Evolutionary conservation across 2,888 invertebrate genomes (phyloP).

Genomic region (Acleris cristana): DNA sequence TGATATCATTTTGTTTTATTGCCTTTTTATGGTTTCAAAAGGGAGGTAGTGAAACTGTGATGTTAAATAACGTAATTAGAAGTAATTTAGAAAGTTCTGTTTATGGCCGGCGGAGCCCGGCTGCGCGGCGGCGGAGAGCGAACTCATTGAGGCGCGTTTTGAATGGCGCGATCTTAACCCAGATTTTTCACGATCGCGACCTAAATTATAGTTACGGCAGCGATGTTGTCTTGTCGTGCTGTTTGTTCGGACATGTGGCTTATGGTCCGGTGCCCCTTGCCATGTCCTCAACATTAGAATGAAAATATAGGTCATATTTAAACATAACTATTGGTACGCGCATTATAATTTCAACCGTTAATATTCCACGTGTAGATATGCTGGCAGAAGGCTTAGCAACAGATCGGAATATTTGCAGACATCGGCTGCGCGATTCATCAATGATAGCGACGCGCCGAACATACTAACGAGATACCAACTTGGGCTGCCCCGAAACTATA

Average conservation of each 20-base stretch:
- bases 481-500: constrained; percentile 20
- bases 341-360: not conserved
- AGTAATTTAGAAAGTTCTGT: constrained; percentile 28
- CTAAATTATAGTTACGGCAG: constrained; percentile 38
- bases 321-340: not conserved
- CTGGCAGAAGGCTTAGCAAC: constrained; percentile 19
- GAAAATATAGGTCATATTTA: too few species aligned
- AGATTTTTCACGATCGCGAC: constrained; percentile 52
- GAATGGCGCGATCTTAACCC: constrained; percentile 65
- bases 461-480: constrained; percentile 26
- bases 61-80: constrained; percentile 28
- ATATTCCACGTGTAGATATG: not conserved
- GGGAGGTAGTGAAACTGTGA: constrained; percentile 12
- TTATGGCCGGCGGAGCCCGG: constrained; percentile 1
- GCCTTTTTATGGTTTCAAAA: constrained; percentile 4
- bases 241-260: not conserved
- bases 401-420: constrained; percentile 23
- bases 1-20: constrained; percentile 40
- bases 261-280: not conserved
- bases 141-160: constrained; percentile 54
- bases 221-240: constrained; percentile 24
- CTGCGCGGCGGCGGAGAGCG: constrained; percentile 29
- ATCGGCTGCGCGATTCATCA: constrained; percentile 23
- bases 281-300: too few species aligned
- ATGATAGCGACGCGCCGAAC: constrained; percentile 20